Conservation (phyloP, 2,113 vertebrate species). For the Leucoraja erinaceus region DNA sequence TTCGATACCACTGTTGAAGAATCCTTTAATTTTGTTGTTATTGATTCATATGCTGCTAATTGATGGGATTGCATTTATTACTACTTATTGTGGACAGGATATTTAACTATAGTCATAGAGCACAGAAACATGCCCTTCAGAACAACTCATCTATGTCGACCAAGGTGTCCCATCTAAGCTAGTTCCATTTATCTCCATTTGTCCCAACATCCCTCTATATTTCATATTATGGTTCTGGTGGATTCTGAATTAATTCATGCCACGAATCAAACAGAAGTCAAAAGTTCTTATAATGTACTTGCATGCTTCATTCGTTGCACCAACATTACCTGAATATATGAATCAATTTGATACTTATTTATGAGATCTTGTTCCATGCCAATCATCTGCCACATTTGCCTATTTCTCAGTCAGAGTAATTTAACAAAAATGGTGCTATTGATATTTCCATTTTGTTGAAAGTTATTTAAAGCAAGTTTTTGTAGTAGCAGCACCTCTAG, state of each 20-base stretch:
- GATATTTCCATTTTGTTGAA: neutral
- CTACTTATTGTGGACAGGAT: neutral
- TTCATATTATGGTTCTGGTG: neutral
- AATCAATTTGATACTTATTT: neutral
- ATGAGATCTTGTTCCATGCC: neutral
- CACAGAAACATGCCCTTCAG: too few species aligned
- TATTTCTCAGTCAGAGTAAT: constrained; percentile 1
- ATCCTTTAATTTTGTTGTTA: neutral
- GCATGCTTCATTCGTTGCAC: neutral
- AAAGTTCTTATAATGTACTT: neutral
- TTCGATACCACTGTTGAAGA: neutral
- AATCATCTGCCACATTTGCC: neutral
- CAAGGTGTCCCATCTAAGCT: too few species aligned
- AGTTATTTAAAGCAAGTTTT: neutral
- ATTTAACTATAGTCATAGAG: too few species aligned
- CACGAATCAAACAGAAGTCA: neutral
- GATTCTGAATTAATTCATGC: neutral
- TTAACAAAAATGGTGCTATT: neutral
- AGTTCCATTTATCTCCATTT: too few species aligned
- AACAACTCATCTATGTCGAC: too few species aligned
- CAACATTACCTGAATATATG: neutral
- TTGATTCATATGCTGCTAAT: neutral
- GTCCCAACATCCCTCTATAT: neutral
- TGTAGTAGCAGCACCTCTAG: neutral
- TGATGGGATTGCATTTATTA: neutral